Conservation (phyloP, 2,113 vertebrate species). For the Indri indri region DNA sequence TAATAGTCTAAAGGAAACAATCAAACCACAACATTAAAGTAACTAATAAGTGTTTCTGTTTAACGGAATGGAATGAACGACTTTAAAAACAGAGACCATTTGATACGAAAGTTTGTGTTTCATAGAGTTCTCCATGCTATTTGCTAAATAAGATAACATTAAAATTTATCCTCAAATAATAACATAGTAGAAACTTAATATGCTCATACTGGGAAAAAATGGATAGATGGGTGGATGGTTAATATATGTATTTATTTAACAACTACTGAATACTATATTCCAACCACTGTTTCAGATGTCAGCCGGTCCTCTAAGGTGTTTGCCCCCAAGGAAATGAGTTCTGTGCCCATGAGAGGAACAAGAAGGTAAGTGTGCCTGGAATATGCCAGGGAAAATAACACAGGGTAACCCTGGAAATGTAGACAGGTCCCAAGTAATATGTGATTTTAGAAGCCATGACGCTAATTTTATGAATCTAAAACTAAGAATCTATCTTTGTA, state of each 20-base stretch:
- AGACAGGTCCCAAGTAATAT: neutral
- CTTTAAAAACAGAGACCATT: neutral
- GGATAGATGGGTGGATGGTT: neutral
- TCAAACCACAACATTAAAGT: conserved; percentile 59
- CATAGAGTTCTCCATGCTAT: neutral
- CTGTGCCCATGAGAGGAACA: neutral
- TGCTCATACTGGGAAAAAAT: neutral
- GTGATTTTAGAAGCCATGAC: neutral
- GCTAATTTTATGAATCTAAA: neutral
- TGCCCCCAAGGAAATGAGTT: neutral
- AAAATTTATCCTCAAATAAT: conserved; percentile 21
- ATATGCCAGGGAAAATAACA: neutral
- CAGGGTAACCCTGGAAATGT: neutral
- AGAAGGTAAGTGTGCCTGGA: neutral
- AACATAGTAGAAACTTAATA: neutral
- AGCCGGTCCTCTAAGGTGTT: neutral
- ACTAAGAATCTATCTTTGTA: neutral
- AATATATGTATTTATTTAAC: neutral
- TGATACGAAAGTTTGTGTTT: neutral
- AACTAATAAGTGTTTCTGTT: conserved; percentile 40
- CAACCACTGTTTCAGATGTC: neutral
- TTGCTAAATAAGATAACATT: neutral
- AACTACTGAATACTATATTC: neutral
- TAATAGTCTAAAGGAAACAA: conserved; percentile 61
- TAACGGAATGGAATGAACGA: conserved; percentile 34